Evolutionary conservation across 2,797 vertebrate species (phyloP).

Genomic region (Setipinna tenuifilis): DNA sequence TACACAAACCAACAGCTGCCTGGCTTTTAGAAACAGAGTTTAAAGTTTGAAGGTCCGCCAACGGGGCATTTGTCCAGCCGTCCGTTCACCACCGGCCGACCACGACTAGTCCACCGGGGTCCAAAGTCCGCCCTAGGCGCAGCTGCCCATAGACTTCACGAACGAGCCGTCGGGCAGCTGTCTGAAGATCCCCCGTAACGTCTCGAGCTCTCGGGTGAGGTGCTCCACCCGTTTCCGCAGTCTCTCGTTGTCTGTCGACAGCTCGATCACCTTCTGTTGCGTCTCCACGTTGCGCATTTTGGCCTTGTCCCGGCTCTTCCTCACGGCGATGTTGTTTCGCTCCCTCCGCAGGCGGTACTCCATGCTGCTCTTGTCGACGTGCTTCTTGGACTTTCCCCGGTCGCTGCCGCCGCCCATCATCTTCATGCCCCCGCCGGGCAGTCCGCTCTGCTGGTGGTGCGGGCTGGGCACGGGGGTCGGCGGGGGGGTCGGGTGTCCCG

Average conservation of each 20-base stretch:
- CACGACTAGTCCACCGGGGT: constrained; percentile 42
- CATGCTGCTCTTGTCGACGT: constrained; percentile 90
- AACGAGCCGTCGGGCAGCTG: constrained; percentile 93
- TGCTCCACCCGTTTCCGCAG: constrained; percentile 94
- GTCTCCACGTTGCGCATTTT: constrained; percentile 97
- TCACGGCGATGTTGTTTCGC: constrained; percentile 97
- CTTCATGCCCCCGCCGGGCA: constrained; percentile 73
- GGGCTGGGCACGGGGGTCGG: constrained; percentile 95
- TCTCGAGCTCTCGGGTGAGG: constrained; percentile 92
- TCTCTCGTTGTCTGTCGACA: constrained; percentile 90
- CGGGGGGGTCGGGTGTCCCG: constrained; percentile 93
- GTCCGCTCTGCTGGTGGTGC: constrained; percentile 76
- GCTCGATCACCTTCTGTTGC: constrained; percentile 94
- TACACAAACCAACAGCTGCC: constrained; percentile 67
- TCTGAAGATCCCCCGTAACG: constrained; percentile 93
- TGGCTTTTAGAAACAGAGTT: constrained; percentile 60
- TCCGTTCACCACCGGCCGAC: constrained; percentile 37
- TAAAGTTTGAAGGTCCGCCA: constrained; percentile 53
- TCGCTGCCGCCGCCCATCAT: constrained; percentile 72
- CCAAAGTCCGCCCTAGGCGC: constrained; percentile 69
- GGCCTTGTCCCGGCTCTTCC: constrained; percentile 97
- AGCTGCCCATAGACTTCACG: constrained; percentile 91
- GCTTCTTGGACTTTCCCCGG: constrained; percentile 86
- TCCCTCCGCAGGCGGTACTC: constrained; percentile 95
- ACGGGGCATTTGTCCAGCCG: constrained; percentile 55